A percentile compares a stretch with the other conserved stretches of the same genome.
phyloP scores from a whole-genome alignment of 2,113 vertebrate genomes.

The Rhagologus leucostigma region DNA sequence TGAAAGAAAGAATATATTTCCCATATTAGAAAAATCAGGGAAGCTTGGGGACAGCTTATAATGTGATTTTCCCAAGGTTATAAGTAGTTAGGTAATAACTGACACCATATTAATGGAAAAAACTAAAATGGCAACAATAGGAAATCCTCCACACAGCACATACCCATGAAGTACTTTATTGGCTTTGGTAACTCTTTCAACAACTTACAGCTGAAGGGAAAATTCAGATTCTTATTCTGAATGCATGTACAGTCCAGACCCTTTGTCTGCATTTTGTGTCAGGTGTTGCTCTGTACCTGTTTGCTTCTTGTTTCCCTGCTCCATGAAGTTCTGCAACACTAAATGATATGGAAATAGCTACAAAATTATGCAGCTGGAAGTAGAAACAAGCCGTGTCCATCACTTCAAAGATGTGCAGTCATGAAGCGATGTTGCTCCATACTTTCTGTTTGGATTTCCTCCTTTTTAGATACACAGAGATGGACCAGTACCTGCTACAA shows the following conservation, averaged over 20 bases:
- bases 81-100: not conserved
- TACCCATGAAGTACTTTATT: not conserved
- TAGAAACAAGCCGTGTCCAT: not conserved
- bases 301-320: not conserved
- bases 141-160: not conserved
- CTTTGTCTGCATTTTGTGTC: not conserved
- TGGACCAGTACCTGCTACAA: not conserved
- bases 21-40: not conserved
- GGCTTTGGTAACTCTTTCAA: not conserved
- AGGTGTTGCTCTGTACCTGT: not conserved
- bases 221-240: not conserved
- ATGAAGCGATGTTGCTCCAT: not conserved
- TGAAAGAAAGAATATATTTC: not conserved
- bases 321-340: not conserved
- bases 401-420: not conserved
- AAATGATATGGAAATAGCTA: not conserved
- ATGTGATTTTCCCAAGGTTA: not conserved
- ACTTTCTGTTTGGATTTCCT: not conserved
- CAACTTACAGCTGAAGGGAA: not conserved
- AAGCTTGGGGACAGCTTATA: not conserved
- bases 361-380: not conserved
- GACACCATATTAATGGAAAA: not conserved
- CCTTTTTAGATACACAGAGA: accelerated
- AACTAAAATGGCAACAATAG: not conserved
- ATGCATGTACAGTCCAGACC: not conserved